These are phyloP conservation scores for Stenichneumon culpator DNA, from an alignment of 2,888 invertebrate genomes.

Conservation along the genomic window DNA sequence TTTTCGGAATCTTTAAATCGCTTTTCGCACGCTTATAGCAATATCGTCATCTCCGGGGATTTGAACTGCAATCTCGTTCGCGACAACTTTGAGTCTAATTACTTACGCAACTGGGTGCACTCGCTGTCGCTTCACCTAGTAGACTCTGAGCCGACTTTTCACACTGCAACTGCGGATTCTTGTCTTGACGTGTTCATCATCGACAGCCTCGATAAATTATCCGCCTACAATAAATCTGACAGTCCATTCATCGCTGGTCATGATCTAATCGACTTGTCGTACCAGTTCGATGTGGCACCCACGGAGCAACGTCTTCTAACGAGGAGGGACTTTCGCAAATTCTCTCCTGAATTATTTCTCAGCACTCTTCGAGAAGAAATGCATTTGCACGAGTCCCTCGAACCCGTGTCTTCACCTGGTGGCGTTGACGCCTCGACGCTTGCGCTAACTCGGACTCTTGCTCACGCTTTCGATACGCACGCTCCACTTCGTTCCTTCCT, in stretches of 20 bases:
- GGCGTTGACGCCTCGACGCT: no score
- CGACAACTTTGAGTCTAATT: background rate
- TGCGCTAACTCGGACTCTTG: no score
- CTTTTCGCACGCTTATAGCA: background rate
- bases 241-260: background rate
- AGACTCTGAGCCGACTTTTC: background rate
- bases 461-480: background rate
- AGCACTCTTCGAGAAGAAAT: no score
- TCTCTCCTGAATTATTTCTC: no score
- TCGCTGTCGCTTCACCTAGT: background rate
- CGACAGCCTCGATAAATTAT: background rate
- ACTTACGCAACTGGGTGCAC: background rate
- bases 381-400: no score
- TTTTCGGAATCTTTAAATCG: background rate
- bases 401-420: no score
- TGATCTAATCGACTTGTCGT: background rate
- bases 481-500: background rate
- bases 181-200: slow-evolving; percentile 26
- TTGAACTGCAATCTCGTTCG: slow-evolving; percentile 8
- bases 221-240: background rate
- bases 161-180: background rate
- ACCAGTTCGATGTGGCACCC: background rate
- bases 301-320: background rate
- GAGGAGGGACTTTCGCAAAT: no score
- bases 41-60: background rate